Evolutionary conservation across 2,113 vertebrate genomes (phyloP).

Genomic region (Toxotes jaculatrix): DNA sequence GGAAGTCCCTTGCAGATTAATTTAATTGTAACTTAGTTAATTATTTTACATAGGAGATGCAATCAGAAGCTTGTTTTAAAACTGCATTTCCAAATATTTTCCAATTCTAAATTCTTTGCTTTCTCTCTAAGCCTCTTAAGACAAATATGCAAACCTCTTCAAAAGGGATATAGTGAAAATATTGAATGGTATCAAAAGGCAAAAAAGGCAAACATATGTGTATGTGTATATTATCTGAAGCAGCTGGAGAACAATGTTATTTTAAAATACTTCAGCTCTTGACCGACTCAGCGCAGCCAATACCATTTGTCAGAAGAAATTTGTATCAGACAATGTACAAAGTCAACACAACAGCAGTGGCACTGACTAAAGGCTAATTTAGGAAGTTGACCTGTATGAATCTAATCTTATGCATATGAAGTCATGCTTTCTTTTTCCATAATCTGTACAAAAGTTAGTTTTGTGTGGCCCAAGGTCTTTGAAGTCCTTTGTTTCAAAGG

Average conservation of each 20-base stretch:
- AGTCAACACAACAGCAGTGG: not conserved
- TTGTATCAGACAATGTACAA: not conserved
- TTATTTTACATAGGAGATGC: too few species aligned
- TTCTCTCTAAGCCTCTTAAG: not conserved
- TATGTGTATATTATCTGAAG: not conserved
- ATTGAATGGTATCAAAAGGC: not conserved
- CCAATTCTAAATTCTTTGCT: too few species aligned
- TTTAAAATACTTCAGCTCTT: too few species aligned
- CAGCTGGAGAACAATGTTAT: too few species aligned
- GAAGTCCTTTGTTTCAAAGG: not conserved
- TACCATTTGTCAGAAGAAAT: not conserved
- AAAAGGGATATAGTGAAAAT: not conserved
- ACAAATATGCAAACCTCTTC: not conserved
- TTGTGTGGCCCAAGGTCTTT: too few species aligned
- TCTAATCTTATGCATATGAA: too few species aligned
- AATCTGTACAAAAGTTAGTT: too few species aligned
- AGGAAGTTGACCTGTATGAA: not conserved
- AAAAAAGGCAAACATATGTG: not conserved
- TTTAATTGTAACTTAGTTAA: not conserved
- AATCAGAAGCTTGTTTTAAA: too few species aligned
- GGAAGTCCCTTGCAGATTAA: not conserved
- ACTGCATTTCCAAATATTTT: too few species aligned
- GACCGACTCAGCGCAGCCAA: not conserved
- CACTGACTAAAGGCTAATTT: constrained; percentile 1
- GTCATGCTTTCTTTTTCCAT: too few species aligned